Evolutionary conservation across 2,113 vertebrate species (phyloP), one percentile per base, ranked within the genome.

Genomic region (Centropus unirufus): DNA sequence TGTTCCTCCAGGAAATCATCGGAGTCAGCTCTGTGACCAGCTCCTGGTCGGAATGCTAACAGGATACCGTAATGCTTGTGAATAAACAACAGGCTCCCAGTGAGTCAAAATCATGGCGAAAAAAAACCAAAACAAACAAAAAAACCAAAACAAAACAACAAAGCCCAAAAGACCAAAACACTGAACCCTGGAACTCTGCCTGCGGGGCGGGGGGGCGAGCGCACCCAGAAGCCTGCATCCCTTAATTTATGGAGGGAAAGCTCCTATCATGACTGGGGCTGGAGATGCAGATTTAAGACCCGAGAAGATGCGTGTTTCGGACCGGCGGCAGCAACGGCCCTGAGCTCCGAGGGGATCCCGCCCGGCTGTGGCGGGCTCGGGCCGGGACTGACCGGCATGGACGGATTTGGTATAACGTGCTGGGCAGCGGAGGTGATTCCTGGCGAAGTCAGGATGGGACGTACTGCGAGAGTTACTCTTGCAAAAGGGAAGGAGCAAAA

Each of bases 41-140:
- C 96, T 97, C 94, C 98, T 98, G 98, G 98, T 98, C 97, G 98
- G 97, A 97, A 98, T 98, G 99, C 97, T 96, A 96, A 96, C 97
- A 97, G 98, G 97, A 98, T 98, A 98, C 98, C 97, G 96, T 98
- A 97, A 97, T 95, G 96, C 91, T 97, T 95, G 96, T 95, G 98
- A 97, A 97, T 78, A 91, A 97, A 46, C 92, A 93, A 95, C 98
- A 92, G 40, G 27, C 76, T 95, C 68, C 58, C 19, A 91, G 36
- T 40, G 75, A 92, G 63, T 68, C 63, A 62, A 78, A 90, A 63
- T 9, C 34, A 26, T 3, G 21, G 66, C 0, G 3, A n/a, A 12
- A 29, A 27, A 29, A 27, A 52, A 27, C 26, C 36, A 36, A 54
- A 27, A 14, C 26, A 52, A 54, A 54, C 8, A 52, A 52, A 12